Evolutionary conservation across 1,140 invertebrate genomes (phyloP).

Genomic region (Musca domestica): DNA sequence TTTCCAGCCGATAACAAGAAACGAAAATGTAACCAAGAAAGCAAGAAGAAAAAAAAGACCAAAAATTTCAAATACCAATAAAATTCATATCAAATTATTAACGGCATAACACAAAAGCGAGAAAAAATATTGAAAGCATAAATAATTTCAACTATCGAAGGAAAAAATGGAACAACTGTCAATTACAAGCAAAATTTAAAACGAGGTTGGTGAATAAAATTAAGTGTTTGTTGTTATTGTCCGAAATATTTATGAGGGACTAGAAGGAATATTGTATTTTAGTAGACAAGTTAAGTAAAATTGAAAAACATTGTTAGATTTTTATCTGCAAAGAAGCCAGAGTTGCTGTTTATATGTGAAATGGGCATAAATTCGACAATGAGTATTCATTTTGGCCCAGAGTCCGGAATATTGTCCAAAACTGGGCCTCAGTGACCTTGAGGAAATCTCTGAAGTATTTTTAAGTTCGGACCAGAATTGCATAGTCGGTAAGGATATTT

Average conservation of each 20-base stretch:
- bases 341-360: no score
- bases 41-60: neutral
- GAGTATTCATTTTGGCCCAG: no score
- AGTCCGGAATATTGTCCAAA: no score
- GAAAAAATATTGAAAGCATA: slow-evolving; percentile 12
- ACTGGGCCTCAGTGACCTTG: no score
- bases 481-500: no score
- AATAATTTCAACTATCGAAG: slow-evolving; percentile 1
- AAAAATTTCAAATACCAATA: slow-evolving; percentile 1
- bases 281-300: neutral
- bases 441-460: no score
- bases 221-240: neutral
- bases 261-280: neutral
- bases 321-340: neutral
- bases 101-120: no score
- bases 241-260: neutral
- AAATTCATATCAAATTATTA: no score
- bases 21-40: slow-evolving; percentile 9
- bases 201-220: neutral
- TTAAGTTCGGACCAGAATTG: no score
- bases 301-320: neutral
- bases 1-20: no score
- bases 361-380: no score
- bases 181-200: neutral
- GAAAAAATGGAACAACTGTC: slow-evolving; percentile 4